Base-by-base conservation (phyloP, 2,113 vertebrate genomes). In the Triplophysa siluroides region DNA sequence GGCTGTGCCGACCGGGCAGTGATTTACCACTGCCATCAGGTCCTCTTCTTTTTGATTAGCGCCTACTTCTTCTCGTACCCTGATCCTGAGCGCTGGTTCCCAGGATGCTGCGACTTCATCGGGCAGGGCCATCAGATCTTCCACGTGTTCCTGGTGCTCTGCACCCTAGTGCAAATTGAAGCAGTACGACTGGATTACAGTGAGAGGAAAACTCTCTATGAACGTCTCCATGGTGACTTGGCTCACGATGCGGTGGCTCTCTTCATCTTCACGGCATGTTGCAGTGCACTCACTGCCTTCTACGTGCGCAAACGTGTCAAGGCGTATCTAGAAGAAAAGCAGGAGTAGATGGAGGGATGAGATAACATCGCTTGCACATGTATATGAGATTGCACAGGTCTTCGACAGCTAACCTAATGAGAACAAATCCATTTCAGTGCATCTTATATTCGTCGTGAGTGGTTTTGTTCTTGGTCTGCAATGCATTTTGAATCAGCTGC, bases 81-180 rank as follows among this genome's bases (percentile, higher is more conserved):
- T 2, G 92, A 97, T 87, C 97, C 97, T 0, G 97, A 99, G 91
- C 94, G 96, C 78, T 95, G 94, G 93, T 94, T 98, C 85, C 95
- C 95, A 0, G 96, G 96, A 13, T 92, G 87, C 81, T 99, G 96
- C 68, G 95, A 99, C 80, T 92, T 98, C 78, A 91, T 98, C 0
- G 96, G 96, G 54, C 97, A 99, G 88, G 95, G 97, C 87, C 97
- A 99, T 86, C 97, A 99, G 90, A 93, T 98, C 78, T 99, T 99
- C 58, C 97, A 99, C 0, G 90, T 96, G 66, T 95, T 94, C 73
- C 89, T 99, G 88, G 94, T 97, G 24, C 90, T 96, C 41, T 97
- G 96, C 91, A 98, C 96, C 0, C 88, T 99, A 88, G 93, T 92
- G 41, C 97, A 99, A 93, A 91, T 99, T 1, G 96, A 98, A 88